Base-by-base conservation (phyloP, 2,797 vertebrate species). In the Danio albolineatus region DNA sequence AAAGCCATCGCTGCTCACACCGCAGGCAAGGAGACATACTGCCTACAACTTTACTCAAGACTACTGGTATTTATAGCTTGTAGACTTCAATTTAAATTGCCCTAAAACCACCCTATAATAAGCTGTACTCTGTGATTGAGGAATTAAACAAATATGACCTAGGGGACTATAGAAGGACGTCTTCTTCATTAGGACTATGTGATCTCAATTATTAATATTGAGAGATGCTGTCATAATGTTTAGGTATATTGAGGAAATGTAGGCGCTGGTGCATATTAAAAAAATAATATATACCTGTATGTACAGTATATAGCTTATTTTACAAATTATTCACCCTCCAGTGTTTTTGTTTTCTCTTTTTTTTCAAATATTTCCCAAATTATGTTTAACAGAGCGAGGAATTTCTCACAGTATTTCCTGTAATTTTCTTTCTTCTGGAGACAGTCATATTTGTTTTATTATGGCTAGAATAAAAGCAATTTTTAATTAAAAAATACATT, bases 131-230 rank as follows among this genome's bases (percentile, higher is more conserved):
- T 73, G 7, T 43, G 39, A 46, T 46, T 61, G 19, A 72, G 44
- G 10, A 12, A 36, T 44, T 73, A 17, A 43, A 54, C 60, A 66
- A 41, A 65, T 62, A 56, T 73, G 77, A 46, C 56, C 46, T 61
- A 36, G 14, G 21, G 21, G 16, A 21, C 69, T 74, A 84, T 86
- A n/a, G n/a, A n/a, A n/a, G n/a, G n/a, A n/a, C n/a, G 46, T 75
- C 69, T 83, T 70, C 84, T 78, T 83, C 64, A 82, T 80, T 56
- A 56, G 9, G 69, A 28, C 39, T 17, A 83, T 64, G 36, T 28
- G 49, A 8, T 43, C 57, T 65, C 41, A 41, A 0, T 41, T 71
- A 60, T 28, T 17, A 54, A 36, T 76, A 56, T 62, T 21, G 62
- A 79, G 79, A 78, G 70, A 69, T 49, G 12, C 44, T 51, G 28